Conservation (phyloP, 2,888 invertebrate species). For the Scaeva pyrastri region DNA sequence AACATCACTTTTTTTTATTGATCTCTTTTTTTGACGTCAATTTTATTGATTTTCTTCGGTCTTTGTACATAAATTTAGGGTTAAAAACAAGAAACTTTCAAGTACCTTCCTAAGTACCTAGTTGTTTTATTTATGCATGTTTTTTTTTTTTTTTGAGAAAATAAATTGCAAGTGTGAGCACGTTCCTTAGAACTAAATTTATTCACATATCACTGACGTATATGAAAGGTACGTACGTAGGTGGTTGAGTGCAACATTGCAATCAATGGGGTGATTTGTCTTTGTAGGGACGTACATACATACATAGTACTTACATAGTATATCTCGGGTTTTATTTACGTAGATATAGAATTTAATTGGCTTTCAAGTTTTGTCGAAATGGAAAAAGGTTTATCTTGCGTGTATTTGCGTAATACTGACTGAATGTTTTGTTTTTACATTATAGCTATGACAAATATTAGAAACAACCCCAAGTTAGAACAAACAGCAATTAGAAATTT, state of each 20-base stretch:
- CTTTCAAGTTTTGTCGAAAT: constrained; percentile 6
- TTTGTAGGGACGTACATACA: too few species aligned
- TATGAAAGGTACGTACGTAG: neutral
- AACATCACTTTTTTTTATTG: constrained; percentile 15
- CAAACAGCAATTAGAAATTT: too few species aligned
- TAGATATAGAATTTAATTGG: constrained; percentile 4
- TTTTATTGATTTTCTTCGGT: constrained; percentile 54
- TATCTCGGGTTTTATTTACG: neutral
- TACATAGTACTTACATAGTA: too few species aligned
- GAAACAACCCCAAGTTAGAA: too few species aligned
- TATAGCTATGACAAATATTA: neutral
- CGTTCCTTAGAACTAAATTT: constrained; percentile 15
- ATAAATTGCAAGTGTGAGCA: constrained; percentile 12
- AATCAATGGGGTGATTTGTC: neutral
- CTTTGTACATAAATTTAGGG: neutral
- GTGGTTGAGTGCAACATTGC: neutral
- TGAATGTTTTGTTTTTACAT: neutral
- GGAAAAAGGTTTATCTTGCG: neutral
- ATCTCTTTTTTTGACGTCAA: constrained; percentile 58
- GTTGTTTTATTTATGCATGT: neutral
- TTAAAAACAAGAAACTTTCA: constrained; percentile 23
- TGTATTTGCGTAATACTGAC: neutral
- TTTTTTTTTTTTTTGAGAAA: neutral
- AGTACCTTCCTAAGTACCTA: neutral
- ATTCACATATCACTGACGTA: constrained; percentile 1